Percentiles rank a stretch among this genome's conserved stretches.
Conservation (phyloP, 1,140 invertebrate genomes). For the Paracyclopina nana region DNA sequence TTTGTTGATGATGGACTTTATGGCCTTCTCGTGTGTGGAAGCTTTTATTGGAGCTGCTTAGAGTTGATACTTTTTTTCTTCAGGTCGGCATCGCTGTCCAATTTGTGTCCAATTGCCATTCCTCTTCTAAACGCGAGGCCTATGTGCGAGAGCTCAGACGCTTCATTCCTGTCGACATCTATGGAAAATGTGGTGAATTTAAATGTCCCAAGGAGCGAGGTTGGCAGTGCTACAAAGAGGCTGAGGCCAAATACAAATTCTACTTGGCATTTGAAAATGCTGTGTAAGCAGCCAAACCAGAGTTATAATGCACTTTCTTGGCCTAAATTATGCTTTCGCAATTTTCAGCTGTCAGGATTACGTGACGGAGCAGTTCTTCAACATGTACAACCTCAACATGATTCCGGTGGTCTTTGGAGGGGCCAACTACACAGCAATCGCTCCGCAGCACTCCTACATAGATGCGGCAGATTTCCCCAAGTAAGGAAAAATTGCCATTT, state of each 20-base stretch:
- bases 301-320: too few relatives aligned
- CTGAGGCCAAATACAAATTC: slow-evolving; percentile 26
- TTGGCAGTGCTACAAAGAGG: not conserved
- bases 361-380: slow-evolving; percentile 25
- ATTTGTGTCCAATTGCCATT: slow-evolving; percentile 41
- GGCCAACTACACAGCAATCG: slow-evolving; percentile 30
- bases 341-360: slow-evolving; percentile 27
- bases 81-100: slow-evolving; percentile 31
- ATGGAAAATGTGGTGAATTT: slow-evolving; percentile 36
- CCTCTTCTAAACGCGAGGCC: slow-evolving; percentile 30
- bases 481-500: too few relatives aligned
- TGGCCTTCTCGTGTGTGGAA: too few relatives aligned
- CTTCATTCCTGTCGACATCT: slow-evolving; percentile 41
- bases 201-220: slow-evolving; percentile 17
- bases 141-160: slow-evolving; percentile 35
- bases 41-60: too few relatives aligned
- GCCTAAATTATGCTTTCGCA: too few relatives aligned
- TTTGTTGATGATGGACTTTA: too few relatives aligned
- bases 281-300: too few relatives aligned
- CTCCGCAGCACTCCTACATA: slow-evolving; percentile 44
- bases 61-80: too few relatives aligned
- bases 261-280: slow-evolving; percentile 33
- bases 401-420: slow-evolving; percentile 49
- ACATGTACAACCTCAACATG: slow-evolving; percentile 24
- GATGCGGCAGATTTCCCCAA: slow-evolving; percentile 34